These are phyloP conservation scores for Volucella zonaria DNA, from an alignment of 2,888 invertebrate genomes.

Conservation along the genomic window DNA sequence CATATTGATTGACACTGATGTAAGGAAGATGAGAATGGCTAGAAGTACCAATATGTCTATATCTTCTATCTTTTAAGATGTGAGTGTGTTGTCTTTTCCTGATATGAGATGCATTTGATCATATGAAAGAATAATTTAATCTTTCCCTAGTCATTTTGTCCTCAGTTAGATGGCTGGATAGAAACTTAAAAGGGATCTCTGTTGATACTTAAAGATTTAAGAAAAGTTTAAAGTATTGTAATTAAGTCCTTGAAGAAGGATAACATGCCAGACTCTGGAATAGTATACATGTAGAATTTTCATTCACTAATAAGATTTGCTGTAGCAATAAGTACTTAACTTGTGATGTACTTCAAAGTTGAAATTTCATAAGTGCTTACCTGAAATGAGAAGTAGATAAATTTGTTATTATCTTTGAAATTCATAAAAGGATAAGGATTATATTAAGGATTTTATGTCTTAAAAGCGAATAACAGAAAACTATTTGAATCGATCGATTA, in stretches of 20 bases:
- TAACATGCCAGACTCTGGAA: too few relatives aligned
- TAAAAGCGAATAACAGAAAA: too few relatives aligned
- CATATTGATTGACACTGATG: slow-evolving; percentile 50
- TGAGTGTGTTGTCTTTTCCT: slow-evolving; percentile 19
- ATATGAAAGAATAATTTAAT: slow-evolving; percentile 56
- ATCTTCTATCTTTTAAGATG: neutral
- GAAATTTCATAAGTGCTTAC: slow-evolving; percentile 10
- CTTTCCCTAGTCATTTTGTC: slow-evolving; percentile 36
- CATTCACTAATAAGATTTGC: neutral
- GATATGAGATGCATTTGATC: slow-evolving; percentile 35
- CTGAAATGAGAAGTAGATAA: slow-evolving; percentile 22
- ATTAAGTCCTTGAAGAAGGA: neutral
- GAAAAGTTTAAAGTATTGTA: slow-evolving; percentile 14
- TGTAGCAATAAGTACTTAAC: slow-evolving; percentile 1
- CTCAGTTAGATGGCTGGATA: neutral
- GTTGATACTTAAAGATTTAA: slow-evolving; percentile 9
- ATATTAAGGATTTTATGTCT: neutral
- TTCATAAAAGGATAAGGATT: neutral
- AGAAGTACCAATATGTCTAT: neutral
- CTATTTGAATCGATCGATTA: too few relatives aligned
- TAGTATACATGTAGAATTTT: neutral
- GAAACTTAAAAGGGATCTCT: neutral
- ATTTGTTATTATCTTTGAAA: neutral
- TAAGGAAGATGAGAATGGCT: neutral
- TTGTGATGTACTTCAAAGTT: neutral